Conservation (phyloP, 2,113 vertebrate species). For the Stegastes partitus region DNA sequence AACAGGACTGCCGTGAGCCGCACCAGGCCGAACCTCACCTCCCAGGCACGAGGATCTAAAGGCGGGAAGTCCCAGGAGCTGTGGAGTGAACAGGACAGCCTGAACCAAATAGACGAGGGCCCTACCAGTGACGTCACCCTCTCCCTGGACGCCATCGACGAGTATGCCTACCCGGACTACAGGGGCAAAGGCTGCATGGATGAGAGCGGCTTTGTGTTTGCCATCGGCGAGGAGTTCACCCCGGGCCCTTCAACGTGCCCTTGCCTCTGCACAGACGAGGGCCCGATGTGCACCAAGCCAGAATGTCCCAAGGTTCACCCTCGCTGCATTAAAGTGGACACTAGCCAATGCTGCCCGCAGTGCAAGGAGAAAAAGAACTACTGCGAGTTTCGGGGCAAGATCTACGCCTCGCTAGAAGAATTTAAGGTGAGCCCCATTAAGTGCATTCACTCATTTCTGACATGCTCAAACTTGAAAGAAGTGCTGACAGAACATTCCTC, state of each 20-base stretch:
- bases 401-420: conserved; percentile 94
- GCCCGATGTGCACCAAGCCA: conserved; percentile 94
- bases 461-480: conserved; percentile 55
- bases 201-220: conserved; percentile 97
- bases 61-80: conserved; percentile 83
- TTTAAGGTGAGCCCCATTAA: conserved; percentile 92
- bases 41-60: conserved; percentile 77
- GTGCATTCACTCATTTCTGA: conserved; percentile 59
- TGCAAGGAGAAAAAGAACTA: conserved; percentile 97
- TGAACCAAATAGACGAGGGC: conserved; percentile 84
- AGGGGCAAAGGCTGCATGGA: conserved; percentile 98
- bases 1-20: conserved; percentile 87
- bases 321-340: conserved; percentile 96
- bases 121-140: conserved; percentile 85
- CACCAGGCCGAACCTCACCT: conserved; percentile 83
- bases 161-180: conserved; percentile 97
- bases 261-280: conserved; percentile 98
- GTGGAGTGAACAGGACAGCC: conserved; percentile 82
- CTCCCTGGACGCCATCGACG: conserved; percentile 90
- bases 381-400: conserved; percentile 95
- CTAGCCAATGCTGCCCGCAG: conserved; percentile 96
- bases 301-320: conserved; percentile 96
- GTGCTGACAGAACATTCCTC: conserved; percentile 67
- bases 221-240: conserved; percentile 96
- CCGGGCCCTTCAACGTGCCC: conserved; percentile 96